Percentiles rank a stretch among this genome's conserved stretches.
phyloP scores from a whole-genome alignment of 1,140 invertebrate genomes.

The Amphibalanus amphitrite region DNA sequence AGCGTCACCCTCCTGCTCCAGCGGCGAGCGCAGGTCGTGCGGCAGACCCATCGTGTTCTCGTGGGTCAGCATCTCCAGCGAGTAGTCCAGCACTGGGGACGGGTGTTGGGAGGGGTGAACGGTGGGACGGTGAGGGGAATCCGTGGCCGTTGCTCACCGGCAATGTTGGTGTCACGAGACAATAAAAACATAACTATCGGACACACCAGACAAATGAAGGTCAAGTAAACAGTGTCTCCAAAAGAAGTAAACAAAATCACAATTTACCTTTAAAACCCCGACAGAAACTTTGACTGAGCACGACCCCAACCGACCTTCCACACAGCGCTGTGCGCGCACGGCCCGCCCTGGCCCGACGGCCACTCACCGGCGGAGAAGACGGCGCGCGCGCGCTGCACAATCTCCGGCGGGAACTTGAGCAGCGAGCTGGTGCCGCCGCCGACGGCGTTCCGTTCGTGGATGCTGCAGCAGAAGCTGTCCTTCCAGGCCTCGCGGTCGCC shows the following conservation, averaged over 20 bases:
- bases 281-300: no score
- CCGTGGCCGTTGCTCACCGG: no score
- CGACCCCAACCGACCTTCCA: no score
- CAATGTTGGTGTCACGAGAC: no score
- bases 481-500: constrained; percentile 91
- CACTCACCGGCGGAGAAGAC: constrained; percentile 22
- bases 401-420: constrained; percentile 36
- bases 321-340: no score
- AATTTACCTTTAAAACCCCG: no score
- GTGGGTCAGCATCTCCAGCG: constrained; percentile 55
- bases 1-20: neutral
- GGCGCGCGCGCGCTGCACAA: constrained; percentile 47
- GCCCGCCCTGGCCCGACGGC: no score
- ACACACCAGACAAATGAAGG: no score
- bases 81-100: constrained; percentile 51
- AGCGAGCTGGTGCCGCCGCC: neutral
- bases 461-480: constrained; percentile 56
- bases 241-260: no score
- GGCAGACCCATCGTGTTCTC: constrained; percentile 47
- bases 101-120: constrained; percentile 10
- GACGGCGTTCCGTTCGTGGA: constrained; percentile 22
- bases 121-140: no score
- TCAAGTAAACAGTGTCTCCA: no score
- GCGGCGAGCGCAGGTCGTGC: constrained; percentile 34
- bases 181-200: no score